Evolutionary conservation across 2,113 vertebrate genomes (phyloP), one percentile per base, ranked within the genome.

Genomic region (Sander lucioperca): DNA sequence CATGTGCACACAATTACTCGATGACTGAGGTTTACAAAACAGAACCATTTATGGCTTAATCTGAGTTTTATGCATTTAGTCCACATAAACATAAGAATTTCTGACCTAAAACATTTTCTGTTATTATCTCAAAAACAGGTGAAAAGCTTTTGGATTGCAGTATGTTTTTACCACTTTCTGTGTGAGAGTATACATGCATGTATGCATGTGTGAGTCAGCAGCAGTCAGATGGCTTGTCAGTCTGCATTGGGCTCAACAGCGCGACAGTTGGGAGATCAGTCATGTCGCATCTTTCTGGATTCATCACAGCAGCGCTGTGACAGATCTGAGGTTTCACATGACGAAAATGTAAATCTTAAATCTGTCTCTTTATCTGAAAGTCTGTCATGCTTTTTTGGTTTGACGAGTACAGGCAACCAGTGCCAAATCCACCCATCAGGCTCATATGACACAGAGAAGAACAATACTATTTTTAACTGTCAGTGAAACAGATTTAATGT

Each of bases 151-250:
- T 78, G 23, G 21, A 16, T 36, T 12, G 7, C 30, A 48, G 13
- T 1, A 67, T 12, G 5, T 43, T 80, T 86, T 39, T 58, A 8
- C 58, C 36, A 27, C 33, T 53, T 57, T 58, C 12, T 64, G 70
- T 45, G 63, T 73, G 39, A 66, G n/a, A 68, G 56, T 82, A 39
- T 36, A 67, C 48, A 63, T 76, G 64, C 68, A 61, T 69, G 66
- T 79, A 64, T 57, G 43, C 71, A 70, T 0, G 16, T 74, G 79
- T 89, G 86, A 89, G 77, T 82, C 90, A 87, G 84, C 82, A 45
- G 82, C 74, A 75, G 82, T 91, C 86, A 87, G 74, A 86, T 80
- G 85, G 84, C 67, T 61, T 85, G 81, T 88, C 87, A 65, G 68
- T 85, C 82, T 80, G 74, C 69, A 75, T 86, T 56, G 51, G n/a